Base-by-base conservation (phyloP, 2,888 invertebrate genomes). In the Idaea aversata region DNA sequence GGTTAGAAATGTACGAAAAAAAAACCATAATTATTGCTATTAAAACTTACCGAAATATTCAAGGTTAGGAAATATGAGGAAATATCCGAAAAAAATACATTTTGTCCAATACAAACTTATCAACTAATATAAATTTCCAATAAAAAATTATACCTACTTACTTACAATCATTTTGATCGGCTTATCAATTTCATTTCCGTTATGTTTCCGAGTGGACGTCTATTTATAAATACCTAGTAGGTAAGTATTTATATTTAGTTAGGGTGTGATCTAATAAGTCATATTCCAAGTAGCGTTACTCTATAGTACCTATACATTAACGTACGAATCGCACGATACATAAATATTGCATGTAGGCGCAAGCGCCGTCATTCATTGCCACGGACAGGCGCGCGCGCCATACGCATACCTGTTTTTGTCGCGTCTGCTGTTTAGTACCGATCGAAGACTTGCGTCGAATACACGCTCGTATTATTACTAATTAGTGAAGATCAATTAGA, bases 331-430 rank as follows among this genome's bases (percentile, higher is more conserved):
- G 47, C 13, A 13, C 10, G 47, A 47, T 47, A 77, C 77, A 82
- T 82, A 82, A 80, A 81, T 79, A 79, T 75, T 74, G 74, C 70
- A 63, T 64, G 67, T 67, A 66, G 65, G 64, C 61, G 60, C 69
- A 77, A 36, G 69, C 76, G 80, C 84, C 71, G 63, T 68, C 72
- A 81, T 75, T 83, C 81, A 85, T 70, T 84, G 82, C 80, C 84
- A 82, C 81, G 78, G 80, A 68, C 79, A 80, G 74, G 68, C 75
- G 75, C 71, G 68, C 68, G 47, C 34, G 34, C 58, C 61, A 25
- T 66, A 63, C 65, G 63, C 70, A 66, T 65, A 73, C 67, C 74
- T 63, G 63, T 67, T 71, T 72, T 67, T 70, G 66, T 65, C 61
- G 61, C 36, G 38, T 63, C 58, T 16, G 58, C 16, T 5, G 59